Evolutionary conservation across 2,113 vertebrate genomes (phyloP).

Genomic region (Mesoclemmys tuberculata): DNA sequence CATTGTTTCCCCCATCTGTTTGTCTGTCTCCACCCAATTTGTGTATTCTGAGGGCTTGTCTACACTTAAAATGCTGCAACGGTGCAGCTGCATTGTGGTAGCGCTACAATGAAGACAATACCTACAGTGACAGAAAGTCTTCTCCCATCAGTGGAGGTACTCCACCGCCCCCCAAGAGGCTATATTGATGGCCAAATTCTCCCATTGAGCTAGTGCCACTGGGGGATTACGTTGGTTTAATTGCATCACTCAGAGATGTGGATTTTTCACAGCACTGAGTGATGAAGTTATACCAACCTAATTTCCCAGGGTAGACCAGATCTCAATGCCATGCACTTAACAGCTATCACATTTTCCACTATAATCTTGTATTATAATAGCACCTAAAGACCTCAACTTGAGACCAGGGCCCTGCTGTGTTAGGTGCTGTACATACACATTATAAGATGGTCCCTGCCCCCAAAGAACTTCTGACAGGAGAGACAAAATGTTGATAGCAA

Average conservation of each 20-base stretch:
- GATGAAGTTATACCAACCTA: neutral
- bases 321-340: neutral
- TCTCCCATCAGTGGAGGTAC: no score
- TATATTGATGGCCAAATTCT: no score
- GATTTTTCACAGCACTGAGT: neutral
- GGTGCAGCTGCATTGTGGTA: no score
- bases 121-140: no score
- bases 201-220: no score
- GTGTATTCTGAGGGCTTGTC: neutral
- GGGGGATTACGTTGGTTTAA: no score
- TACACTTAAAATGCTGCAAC: no score
- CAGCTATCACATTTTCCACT: neutral
- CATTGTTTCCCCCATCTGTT: slow-evolving; percentile 7
- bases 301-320: neutral
- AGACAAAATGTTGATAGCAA: neutral
- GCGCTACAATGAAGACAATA: no score
- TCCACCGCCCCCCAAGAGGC: no score
- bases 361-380: neutral
- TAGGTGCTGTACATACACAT: neutral
- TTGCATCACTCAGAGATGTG: neutral
- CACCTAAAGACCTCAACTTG: neutral
- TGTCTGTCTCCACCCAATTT: slow-evolving; percentile 4
- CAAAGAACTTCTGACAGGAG: neutral
- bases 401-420: neutral
- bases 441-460: neutral